Evolutionary conservation across 1,140 invertebrate genomes (phyloP), one percentile per base, ranked within the genome.

Genomic region (Papilio aristodemus): DNA sequence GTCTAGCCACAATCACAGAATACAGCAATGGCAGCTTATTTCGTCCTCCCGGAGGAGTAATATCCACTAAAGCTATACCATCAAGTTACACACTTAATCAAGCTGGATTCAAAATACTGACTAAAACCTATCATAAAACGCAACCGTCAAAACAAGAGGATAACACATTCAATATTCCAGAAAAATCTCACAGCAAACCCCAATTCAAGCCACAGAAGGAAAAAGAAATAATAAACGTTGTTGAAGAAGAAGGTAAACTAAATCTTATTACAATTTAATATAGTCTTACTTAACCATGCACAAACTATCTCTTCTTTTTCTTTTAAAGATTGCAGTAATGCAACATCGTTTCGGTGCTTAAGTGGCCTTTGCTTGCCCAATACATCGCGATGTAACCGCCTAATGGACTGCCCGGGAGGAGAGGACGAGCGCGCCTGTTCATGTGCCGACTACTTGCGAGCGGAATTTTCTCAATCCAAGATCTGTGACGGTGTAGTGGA

Each of bases 401-500:
- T 96, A 4, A 90, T 94, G 7, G 96, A 97, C 78, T 97, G 96
- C 78, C 77, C 91, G 1, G 93, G 93, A 69, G 94, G 95, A 0
- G 94, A 94, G 71, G 96, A 97, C 78, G 96, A 96, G 85, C 87
- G 89, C 6, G 93, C 94, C 54, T 97, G 96, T 80, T 94, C 94
- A 8, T 97, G 96, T 81, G 95, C 95, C 6, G 95, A 97, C 86
- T 95, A 95, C 78, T 82, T 96, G 10, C 92, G 92, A 68, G 93
- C 95, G 10, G 95, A 96, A 73, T 93, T 94, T 66, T 89, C 95
- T 0, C 88, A 93, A 64, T 90, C 94, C 9, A 97, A 97, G 87
- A 95, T 97, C 64, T 97, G 96, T 79, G 96, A 97, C 81, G 96
- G 96, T 0, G 91, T 95, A 14, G 92, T 95, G 4, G 95, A 97